Evolutionary conservation across 2,797 vertebrate genomes (phyloP).

Genomic region (Tauraco hartlaubi): DNA sequence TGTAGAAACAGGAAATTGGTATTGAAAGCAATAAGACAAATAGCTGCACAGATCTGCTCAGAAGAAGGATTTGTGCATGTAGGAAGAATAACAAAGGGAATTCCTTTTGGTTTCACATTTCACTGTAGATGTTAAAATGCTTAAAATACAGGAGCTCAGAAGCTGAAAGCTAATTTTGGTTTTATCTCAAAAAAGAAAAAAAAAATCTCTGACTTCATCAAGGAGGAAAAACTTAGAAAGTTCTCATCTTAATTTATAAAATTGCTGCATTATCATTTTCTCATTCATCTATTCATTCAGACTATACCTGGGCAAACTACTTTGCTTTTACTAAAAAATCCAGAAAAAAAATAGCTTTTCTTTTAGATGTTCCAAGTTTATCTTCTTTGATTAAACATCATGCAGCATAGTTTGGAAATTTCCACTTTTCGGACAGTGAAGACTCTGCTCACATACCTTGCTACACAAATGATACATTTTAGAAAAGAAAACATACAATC

Average conservation of each 20-base stretch:
- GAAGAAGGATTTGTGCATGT: background rate
- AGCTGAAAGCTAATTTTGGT: background rate
- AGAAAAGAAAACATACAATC: background rate
- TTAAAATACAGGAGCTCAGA: background rate
- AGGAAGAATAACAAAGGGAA: background rate
- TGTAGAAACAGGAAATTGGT: slow-evolving; percentile 5
- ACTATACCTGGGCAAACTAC: background rate
- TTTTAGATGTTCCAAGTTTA: background rate
- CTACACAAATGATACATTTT: background rate
- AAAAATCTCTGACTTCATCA: background rate
- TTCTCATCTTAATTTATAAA: background rate
- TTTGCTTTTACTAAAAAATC: background rate
- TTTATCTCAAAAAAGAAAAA: background rate
- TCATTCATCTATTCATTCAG: background rate
- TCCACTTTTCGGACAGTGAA: background rate
- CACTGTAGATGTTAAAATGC: background rate
- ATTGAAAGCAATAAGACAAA: background rate
- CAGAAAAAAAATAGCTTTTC: background rate
- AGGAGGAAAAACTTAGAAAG: background rate
- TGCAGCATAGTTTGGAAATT: background rate
- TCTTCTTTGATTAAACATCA: background rate
- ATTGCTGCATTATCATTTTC: background rate
- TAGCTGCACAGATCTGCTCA: background rate
- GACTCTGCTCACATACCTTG: background rate
- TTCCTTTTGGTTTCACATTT: background rate